Base-by-base conservation (phyloP, 1,140 invertebrate species). In the Aethina tumida region DNA sequence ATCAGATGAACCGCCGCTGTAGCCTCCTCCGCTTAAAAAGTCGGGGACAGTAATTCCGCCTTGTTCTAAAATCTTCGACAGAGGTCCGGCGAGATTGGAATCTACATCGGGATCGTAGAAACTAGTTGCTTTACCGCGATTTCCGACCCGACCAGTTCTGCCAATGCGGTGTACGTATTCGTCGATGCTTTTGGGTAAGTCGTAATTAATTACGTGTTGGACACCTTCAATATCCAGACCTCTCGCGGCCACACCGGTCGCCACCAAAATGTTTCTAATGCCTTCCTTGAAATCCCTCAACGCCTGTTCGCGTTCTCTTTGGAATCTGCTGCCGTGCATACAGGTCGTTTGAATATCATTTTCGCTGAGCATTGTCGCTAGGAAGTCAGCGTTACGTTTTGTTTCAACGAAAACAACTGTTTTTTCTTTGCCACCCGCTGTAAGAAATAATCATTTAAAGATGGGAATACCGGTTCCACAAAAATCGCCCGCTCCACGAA, bases 81-180 rank as follows among this genome's bases (percentile, higher is more conserved):
- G 60, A 41, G 77, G 71, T 0, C 59, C 59, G 1, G 74, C 75
- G 0, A 95, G 26, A 0, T 47, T 44, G 0, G 25, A 29, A 59
- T 97, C 84, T 10, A 60, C 26, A 0, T 60, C 53, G 1, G 66
- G 46, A 52, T 83, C 75, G 39, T 89, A 96, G 63, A 96, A 96
- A 5, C 84, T 90, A 0, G 85, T 87, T 0, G 93, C 88, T 52
- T 75, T 79, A 4, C 94, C 94, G 24, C 79, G 61, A 62, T 97
- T 94, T 0, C 54, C 93, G 13, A 96, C 84, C 24, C 93, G 75
- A 2, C 93, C 94, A 10, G 93, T 97, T 51, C 93, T 69, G 1
- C 94, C 94, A 55, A 97, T 96, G 27, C 93, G 71, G 65, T 97
- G 94, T 4, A 96, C 89, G 58, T 97, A 97, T 39, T 94, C 89